phyloP scores from a whole-genome alignment of 2,888 invertebrate genomes.

The Drosophila suboccidentalis region DNA sequence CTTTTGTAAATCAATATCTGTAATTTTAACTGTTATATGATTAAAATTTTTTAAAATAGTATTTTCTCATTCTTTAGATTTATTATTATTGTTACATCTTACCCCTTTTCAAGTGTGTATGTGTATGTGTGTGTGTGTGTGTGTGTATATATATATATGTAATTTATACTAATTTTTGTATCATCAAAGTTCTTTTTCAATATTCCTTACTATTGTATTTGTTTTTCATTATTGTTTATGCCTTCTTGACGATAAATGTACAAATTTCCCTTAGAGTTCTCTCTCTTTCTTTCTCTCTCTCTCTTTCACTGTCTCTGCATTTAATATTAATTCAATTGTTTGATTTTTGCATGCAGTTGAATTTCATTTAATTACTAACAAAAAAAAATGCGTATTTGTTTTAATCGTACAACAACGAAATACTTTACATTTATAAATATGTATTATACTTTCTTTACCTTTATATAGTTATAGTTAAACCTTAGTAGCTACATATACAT shows the following conservation, averaged over 20 bases:
- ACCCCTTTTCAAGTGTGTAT: slow-evolving; percentile 48
- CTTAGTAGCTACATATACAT: slow-evolving; percentile 58
- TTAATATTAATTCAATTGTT: slow-evolving; percentile 22
- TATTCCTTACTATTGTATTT: slow-evolving; percentile 46
- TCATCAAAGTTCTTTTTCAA: slow-evolving; percentile 38
- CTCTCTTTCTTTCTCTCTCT: background rate
- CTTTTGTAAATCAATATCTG: slow-evolving; percentile 7
- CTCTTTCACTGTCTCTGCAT: background rate
- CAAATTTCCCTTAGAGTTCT: slow-evolving; percentile 30
- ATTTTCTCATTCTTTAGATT: slow-evolving; percentile 38
- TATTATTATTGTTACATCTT: slow-evolving; percentile 60
- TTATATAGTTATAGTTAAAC: slow-evolving; percentile 50
- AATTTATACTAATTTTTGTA: slow-evolving; percentile 42
- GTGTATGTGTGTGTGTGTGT: slow-evolving; percentile 28
- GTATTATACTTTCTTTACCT: slow-evolving; percentile 46
- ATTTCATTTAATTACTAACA: slow-evolving; percentile 63
- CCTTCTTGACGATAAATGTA: slow-evolving; percentile 51
- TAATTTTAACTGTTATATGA: slow-evolving; percentile 37
- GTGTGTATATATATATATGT: slow-evolving; percentile 4
- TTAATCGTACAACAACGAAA: slow-evolving; percentile 77
- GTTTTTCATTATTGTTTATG: slow-evolving; percentile 52
- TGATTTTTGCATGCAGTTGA: slow-evolving; percentile 33
- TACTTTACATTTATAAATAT: slow-evolving; percentile 76
- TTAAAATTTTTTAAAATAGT: slow-evolving; percentile 49
- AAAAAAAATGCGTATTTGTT: slow-evolving; percentile 79